phyloP scores from a whole-genome alignment of 37 sponge, comb jelly and placozoan species.

The Amphimedon queenslandica region DNA sequence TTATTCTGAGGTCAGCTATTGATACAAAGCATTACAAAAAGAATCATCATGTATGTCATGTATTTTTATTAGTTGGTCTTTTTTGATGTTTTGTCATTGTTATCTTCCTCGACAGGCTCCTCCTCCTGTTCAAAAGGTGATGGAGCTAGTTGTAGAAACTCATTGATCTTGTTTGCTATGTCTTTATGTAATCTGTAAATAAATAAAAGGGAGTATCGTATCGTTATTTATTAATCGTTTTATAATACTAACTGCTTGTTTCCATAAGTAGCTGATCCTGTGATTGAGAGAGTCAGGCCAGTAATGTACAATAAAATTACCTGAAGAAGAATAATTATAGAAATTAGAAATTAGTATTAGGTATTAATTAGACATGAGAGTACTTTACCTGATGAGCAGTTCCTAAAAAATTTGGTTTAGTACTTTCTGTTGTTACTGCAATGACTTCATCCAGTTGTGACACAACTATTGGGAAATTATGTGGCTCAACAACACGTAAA shows the following conservation, averaged over 20 bases:
- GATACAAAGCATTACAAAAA: too few relatives aligned
- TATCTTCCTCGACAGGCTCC: not conserved
- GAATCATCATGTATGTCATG: too few relatives aligned
- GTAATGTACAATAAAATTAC: constrained; percentile 36
- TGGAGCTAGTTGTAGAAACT: constrained; percentile 19
- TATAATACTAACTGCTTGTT: constrained; percentile 22
- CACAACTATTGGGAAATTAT: constrained; percentile 26
- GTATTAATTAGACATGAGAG: not conserved
- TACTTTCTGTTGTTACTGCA: constrained; percentile 31
- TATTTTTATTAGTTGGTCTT: not conserved
- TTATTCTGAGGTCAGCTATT: too few relatives aligned
- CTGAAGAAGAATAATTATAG: too few relatives aligned
- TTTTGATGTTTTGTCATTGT: constrained; percentile 8
- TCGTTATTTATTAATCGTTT: not conserved
- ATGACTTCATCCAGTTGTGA: constrained; percentile 41
- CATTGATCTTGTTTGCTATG: constrained; percentile 25
- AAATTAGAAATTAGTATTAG: not conserved
- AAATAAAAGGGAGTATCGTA: not conserved
- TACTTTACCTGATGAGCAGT: constrained; percentile 27
- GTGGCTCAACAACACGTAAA: not conserved
- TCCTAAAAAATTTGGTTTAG: constrained; percentile 18
- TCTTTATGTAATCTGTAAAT: constrained; percentile 30
- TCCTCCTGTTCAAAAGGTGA: constrained; percentile 3
- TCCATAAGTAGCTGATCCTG: constrained; percentile 54
- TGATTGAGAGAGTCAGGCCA: constrained; percentile 58